phyloP scores from a whole-genome alignment of 2,888 invertebrate species.

The Melikaiella ostensackeni region DNA sequence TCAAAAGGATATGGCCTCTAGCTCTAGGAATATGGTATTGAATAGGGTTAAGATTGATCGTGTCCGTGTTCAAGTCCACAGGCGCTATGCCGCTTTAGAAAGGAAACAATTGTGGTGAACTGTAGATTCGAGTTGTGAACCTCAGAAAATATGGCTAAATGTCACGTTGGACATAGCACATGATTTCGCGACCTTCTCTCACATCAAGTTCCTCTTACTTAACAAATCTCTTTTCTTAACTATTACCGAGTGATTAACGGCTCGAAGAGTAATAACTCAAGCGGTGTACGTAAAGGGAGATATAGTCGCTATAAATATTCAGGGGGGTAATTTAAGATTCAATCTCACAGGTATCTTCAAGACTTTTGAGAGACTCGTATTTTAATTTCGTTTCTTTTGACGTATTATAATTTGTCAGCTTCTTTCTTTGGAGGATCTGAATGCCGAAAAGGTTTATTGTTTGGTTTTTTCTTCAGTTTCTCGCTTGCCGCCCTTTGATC shows the following conservation, averaged over 20 bases:
- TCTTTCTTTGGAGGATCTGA: not conserved
- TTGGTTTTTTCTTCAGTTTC: not conserved
- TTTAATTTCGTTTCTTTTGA: not conserved
- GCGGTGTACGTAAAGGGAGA: conserved; percentile 21
- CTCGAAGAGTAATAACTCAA: conserved; percentile 1
- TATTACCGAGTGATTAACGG: conserved; percentile 23
- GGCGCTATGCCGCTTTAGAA: conserved; percentile 14
- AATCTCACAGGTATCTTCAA: not conserved
- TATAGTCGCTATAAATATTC: conserved; percentile 35
- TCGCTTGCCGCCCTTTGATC: conserved; percentile 10
- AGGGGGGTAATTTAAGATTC: conserved; percentile 21
- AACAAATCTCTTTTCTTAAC: conserved; percentile 24
- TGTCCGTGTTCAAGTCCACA: conserved; percentile 10
- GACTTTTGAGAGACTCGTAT: not conserved
- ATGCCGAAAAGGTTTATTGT: not conserved
- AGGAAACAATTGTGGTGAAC: not conserved
- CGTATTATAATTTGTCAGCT: not conserved
- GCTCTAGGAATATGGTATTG: conserved; percentile 14
- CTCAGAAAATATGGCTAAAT: conserved; percentile 12
- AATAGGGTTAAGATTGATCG: conserved; percentile 25
- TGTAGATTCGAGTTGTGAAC: not conserved
- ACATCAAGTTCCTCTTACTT: conserved; percentile 29
- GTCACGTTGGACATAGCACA: not conserved
- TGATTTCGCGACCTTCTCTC: conserved; percentile 12
- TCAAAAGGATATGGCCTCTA: conserved; percentile 50